phyloP scores from a whole-genome alignment of 2,113 vertebrate species.

The Ceuthmochares aereus region DNA sequence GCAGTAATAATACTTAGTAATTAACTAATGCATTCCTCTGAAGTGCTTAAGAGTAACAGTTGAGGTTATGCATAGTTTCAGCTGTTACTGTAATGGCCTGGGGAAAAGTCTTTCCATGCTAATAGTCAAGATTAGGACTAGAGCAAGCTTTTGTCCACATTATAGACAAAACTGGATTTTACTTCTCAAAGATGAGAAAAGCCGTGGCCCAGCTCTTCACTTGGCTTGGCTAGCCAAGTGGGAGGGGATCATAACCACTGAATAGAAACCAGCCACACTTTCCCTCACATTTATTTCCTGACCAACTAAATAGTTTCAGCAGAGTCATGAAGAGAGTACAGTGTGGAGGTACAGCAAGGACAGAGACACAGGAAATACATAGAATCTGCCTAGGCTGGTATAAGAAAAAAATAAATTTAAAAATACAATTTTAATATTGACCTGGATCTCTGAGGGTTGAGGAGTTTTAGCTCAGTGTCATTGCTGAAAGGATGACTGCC shows the following conservation, averaged over 20 bases:
- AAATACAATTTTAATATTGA: not conserved
- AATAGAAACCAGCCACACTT: not conserved
- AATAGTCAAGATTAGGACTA: not conserved
- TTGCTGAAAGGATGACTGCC: not conserved
- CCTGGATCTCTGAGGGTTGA: not conserved
- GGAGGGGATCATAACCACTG: not conserved
- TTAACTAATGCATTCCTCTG: slow-evolving; percentile 37
- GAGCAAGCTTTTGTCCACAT: not conserved
- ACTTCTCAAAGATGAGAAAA: not conserved
- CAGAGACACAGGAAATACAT: not conserved
- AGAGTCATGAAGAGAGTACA: not conserved
- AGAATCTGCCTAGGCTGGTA: no score
- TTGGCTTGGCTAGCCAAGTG: not conserved
- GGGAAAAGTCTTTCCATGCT: not conserved
- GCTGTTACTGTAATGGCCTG: not conserved
- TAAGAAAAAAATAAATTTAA: not conserved
- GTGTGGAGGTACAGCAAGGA: not conserved
- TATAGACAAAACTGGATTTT: not conserved
- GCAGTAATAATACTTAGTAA: slow-evolving; percentile 7
- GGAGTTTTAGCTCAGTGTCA: not conserved
- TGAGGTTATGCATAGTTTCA: not conserved
- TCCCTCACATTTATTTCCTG: not conserved
- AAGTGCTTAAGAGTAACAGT: not conserved
- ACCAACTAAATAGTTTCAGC: not conserved
- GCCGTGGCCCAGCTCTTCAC: not conserved